phyloP scores from a whole-genome alignment of 2,888 invertebrate species.

The Druceiella hillmani region DNA sequence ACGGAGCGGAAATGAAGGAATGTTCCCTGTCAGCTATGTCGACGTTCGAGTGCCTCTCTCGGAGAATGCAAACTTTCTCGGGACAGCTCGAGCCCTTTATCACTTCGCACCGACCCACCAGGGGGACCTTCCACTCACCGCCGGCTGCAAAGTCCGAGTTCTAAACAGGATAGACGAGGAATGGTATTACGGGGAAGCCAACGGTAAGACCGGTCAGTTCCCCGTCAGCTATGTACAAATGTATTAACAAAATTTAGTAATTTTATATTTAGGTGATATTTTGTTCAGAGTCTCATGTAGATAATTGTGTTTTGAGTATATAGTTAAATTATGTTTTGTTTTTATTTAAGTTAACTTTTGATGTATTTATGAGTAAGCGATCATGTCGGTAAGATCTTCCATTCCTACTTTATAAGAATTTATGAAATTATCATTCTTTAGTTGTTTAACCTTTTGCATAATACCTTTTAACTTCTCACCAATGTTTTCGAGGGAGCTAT shows the following conservation, averaged over 20 bases:
- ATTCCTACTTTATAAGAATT: no score
- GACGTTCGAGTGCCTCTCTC: conserved; percentile 67
- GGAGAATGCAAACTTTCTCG: conserved; percentile 32
- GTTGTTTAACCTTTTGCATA: no score
- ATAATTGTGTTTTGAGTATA: no score
- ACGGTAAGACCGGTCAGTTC: conserved; percentile 67
- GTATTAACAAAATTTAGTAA: conserved; percentile 20
- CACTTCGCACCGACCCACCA: conserved; percentile 60
- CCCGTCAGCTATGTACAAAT: conserved; percentile 70
- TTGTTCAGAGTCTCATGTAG: no score
- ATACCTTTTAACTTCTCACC: no score
- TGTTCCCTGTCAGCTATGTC: conserved; percentile 78
- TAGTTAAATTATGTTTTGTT: no score
- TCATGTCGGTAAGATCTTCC: no score
- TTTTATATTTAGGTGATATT: no score
- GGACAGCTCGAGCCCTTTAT: conserved; percentile 61
- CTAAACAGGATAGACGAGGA: conserved; percentile 65
- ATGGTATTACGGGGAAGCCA: conserved; percentile 72
- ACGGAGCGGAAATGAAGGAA: conserved; percentile 62
- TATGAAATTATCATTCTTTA: no score
- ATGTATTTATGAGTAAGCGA: no score
- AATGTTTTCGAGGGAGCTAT: no score
- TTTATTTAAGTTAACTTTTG: no score
- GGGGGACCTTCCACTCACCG: conserved; percentile 36
- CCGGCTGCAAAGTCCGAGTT: conserved; percentile 53